Evolutionary conservation across 2,888 invertebrate species (phyloP), one percentile per base, ranked within the genome.

Genomic region (Nemotelus pantherinus): DNA sequence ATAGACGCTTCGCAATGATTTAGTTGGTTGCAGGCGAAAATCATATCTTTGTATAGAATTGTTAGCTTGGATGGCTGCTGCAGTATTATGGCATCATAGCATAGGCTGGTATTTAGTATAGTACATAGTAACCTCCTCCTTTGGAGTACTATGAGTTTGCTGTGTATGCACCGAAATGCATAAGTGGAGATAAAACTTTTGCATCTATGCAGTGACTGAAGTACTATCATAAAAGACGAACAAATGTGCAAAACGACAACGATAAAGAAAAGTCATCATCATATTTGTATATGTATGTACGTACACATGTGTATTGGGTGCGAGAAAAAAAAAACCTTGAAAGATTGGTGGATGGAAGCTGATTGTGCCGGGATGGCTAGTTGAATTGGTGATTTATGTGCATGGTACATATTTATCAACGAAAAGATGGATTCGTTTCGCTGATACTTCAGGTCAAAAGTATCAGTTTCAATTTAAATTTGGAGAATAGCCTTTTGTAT

Each of bases 21-120:
- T 74, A 74, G 74, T 74, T 74, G 74, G 74, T 60, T 74, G 74
- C 74, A 74, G 74, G 74, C 74, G 74, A 74, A 74, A 74, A 74
- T 74, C 74, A 74, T 74, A 63, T 74, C 63, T 60, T 48, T 41
- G 50, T 74, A 50, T n/a, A 67, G 67, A 10, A 48, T 7, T 41
- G 50, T 48, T 4, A 25, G 57, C 10, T 3, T 53, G 53, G 53
- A 10, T 53, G 7, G 10, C 53, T 10, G 25, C 25, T 25, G 25
- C 25, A 25, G 25, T 25, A 25, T 25, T 25, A 25, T 25, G 25
- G 25, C 25, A 25, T 25, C 25, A 25, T 25, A 1, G 25, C 25
- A 25, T 25, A 25, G 25, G 25, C 25, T 25, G 25, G 25, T 25
- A 25, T 25, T 25, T 25, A 25, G 25, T 25, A 25, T 25, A 25